Conservation (phyloP, 2,888 invertebrate species). For the Noctua comes region DNA sequence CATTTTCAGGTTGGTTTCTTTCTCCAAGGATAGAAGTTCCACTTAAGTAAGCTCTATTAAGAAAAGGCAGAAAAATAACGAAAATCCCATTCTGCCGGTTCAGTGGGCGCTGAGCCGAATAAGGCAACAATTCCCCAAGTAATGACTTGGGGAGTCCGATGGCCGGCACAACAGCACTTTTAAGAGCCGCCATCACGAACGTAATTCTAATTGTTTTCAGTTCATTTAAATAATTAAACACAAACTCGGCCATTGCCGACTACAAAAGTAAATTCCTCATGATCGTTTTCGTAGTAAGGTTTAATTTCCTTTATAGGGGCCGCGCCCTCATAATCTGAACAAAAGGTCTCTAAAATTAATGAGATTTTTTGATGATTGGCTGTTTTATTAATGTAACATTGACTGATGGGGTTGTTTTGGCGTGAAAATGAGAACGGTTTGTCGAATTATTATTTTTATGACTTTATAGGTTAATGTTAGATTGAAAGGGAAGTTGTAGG, state of each 20-base stretch:
- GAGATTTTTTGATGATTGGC: slow-evolving; percentile 72
- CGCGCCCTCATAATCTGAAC: slow-evolving; percentile 56
- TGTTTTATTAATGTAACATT: slow-evolving; percentile 63
- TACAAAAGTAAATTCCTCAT: slow-evolving; percentile 52
- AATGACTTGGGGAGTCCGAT: slow-evolving; percentile 46
- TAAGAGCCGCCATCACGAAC: slow-evolving; percentile 44
- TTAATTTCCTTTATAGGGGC: slow-evolving; percentile 69
- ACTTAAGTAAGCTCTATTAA: slow-evolving; percentile 5
- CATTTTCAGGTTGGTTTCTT: slow-evolving; percentile 1
- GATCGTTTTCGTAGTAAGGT: slow-evolving; percentile 56
- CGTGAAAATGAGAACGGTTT: slow-evolving; percentile 31
- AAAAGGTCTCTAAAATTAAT: slow-evolving; percentile 70
- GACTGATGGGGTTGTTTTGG: slow-evolving; percentile 37
- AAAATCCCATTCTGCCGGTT: slow-evolving; percentile 9
- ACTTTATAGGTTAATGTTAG: slow-evolving; percentile 2
- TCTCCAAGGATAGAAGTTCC: not conserved
- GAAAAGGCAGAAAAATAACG: slow-evolving; percentile 26
- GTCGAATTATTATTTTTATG: slow-evolving; percentile 7
- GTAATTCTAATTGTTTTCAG: slow-evolving; percentile 60
- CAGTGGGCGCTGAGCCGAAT: slow-evolving; percentile 34
- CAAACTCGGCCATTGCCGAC: slow-evolving; percentile 35
- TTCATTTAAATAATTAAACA: slow-evolving; percentile 65
- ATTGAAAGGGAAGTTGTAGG: slow-evolving; percentile 7
- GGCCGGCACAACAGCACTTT: slow-evolving; percentile 35
- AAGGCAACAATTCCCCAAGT: slow-evolving; percentile 48